Base-by-base conservation (phyloP, 2,797 vertebrate species). In the Myotis vivesi region DNA sequence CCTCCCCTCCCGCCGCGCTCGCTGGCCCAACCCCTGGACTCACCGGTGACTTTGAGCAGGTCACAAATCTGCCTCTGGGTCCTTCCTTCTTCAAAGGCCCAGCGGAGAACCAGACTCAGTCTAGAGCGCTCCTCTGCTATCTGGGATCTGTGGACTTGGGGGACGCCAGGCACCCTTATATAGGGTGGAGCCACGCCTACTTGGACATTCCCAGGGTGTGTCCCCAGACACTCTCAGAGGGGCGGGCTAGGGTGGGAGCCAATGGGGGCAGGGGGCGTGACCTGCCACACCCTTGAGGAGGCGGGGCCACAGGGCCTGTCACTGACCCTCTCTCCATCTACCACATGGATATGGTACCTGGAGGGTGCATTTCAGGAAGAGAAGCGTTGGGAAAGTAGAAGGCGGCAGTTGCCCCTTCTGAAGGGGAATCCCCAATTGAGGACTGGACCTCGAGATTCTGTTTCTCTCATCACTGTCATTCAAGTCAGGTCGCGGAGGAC, bases 41-140 rank as follows among this genome's bases (percentile, higher is more conserved):
- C 33, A 59, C 51, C 8, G 6, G 59, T 13, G n/a, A 17, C 22
- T 33, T 17, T 1, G n/a, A 1, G 12, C 16, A 36, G n/a, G 25
- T 68, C n/a, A 17, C 12, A 76, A 75, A 17, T 12, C n/a, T 25
- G 6, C 3, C 5, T n/a, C 38, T 28, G 41, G 4, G 62, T 16
- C 33, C 25, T 6, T n/a, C 5, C 3, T 30, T 19, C 23, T 28
- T 44, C 57, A 44, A 11, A 44, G 28, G 17, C 6, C 9, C 16
- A 4, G 1, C 3, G 2, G 7, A 46, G 15, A 36, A 20, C 0
- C 30, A 0, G 1, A 2, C 8, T 10, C 2, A 12, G 10, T 59
- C 2, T 3, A 3, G 15, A 0, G 2, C 2, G 2, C 1, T 4
- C 20, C 10, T 8, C 9, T 33, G 5, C 8, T 3, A 1, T 1